Base-by-base conservation (phyloP, 2,888 invertebrate genomes). In the Chesias legatella region DNA sequence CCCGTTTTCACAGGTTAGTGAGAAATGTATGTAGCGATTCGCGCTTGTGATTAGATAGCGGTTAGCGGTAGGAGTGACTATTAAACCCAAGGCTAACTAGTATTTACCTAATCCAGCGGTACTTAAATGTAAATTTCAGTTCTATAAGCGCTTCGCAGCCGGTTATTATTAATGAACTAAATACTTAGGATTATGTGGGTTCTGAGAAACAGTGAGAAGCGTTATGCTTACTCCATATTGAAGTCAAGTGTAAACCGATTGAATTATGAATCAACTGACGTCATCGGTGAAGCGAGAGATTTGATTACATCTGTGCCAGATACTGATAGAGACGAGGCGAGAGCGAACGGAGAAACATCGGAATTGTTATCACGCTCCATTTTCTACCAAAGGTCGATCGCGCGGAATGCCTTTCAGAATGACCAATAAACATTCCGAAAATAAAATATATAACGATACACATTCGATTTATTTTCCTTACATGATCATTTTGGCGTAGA, bases 401-500 rank as follows among this genome's bases (percentile, higher is more conserved):
- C 63, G 62, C 59, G 53, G 58, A 58, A 63, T 66, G 56, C 49
- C 62, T 62, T 56, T 62, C 53, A 49, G 48, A 63, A 69, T 66
- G 60, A 63, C 68, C 71, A 71, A 73, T 77, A 76, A 70, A 67
- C 60, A 65, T 54, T 57, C 46, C 53, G 49, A 62, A 67, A 65
- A 76, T 65, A 66, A 68, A 75, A 73, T 70, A 74, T 73, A 73
- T 71, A 73, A 70, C 60, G 58, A 67, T 67, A 63, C 60, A 69
- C 52, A 68, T 61, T 68, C 13, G 13, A 58, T 41, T 61, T 61
- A 59, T 67, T 75, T 67, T 64, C 72, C 66, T 74, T 67, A 69
- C 67, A 70, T 67, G 78, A 80, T 82, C 78, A 79, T 79, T 73
- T 80, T 85, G 83, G 85, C 84, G 45, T 39, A 43, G 52, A 59